A percentile compares a stretch with the other conserved stretches of the same genome.
Evolutionary conservation across 2,888 invertebrate species (phyloP).

Genomic region (Spisula solida): DNA sequence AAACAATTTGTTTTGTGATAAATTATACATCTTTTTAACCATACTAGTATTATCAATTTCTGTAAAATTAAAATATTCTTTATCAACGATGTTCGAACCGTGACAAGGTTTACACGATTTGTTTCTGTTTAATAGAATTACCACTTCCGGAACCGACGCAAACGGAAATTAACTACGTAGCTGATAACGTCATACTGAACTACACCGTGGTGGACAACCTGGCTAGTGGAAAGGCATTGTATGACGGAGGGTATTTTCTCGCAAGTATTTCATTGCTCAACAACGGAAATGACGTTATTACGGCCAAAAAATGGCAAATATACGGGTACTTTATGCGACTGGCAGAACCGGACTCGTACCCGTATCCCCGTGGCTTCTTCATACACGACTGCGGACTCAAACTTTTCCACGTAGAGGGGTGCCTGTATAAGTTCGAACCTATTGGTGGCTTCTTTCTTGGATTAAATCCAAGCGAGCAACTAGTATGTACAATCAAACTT

Average conservation of each 20-base stretch:
- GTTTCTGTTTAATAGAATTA: conserved; percentile 34
- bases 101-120: no score
- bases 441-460: conserved; percentile 50
- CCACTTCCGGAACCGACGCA: conserved; percentile 55
- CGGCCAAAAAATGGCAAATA: conserved; percentile 73
- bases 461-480: conserved; percentile 59
- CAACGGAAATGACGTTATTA: conserved; percentile 69
- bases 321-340: conserved; percentile 59
- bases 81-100: no score
- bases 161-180: conserved; percentile 53
- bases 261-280: conserved; percentile 75
- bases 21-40: no score
- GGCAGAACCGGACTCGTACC: conserved; percentile 49
- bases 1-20: no score
- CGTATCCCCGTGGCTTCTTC: conserved; percentile 64
- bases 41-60: no score
- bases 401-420: conserved; percentile 73
- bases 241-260: conserved; percentile 38
- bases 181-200: conserved; percentile 47
- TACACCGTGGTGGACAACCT: conserved; percentile 62
- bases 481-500: conserved; percentile 62
- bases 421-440: conserved; percentile 71
- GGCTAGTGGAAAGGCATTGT: conserved; percentile 45
- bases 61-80: no score
- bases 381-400: conserved; percentile 58